A percentile compares a stretch with the other conserved stretches of the same genome.
These are phyloP conservation scores for Carabus problematicus DNA, from an alignment of 2,888 invertebrate species.

Conservation along the genomic window DNA sequence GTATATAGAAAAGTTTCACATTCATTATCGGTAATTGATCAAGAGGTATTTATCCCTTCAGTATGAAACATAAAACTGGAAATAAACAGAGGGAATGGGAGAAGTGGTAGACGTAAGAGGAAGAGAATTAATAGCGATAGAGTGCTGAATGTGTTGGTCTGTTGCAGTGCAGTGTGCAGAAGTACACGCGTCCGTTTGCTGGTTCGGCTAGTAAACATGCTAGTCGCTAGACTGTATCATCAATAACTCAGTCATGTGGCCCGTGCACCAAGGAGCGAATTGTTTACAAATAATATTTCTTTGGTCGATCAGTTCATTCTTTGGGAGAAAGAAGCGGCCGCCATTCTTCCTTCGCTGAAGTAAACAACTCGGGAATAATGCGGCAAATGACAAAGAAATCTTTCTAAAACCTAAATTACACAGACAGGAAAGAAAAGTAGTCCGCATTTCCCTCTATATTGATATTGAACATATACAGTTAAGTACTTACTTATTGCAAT, in stretches of 20 bases:
- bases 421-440: constrained; percentile 3
- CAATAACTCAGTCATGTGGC: constrained; percentile 31
- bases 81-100: too few species aligned
- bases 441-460: too few species aligned
- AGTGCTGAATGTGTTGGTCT: neutral
- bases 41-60: too few species aligned
- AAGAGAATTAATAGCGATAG: constrained; percentile 1
- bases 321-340: neutral
- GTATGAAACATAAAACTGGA: too few species aligned
- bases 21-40: too few species aligned
- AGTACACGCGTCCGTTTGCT: too few species aligned
- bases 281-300: constrained; percentile 42
- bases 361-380: constrained; percentile 36
- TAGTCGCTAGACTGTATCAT: constrained; percentile 25
- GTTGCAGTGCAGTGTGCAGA: neutral
- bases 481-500: too few species aligned
- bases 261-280: constrained; percentile 31
- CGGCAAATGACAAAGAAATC: constrained; percentile 36
- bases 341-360: neutral
- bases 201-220: too few species aligned
- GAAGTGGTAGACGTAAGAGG: neutral
- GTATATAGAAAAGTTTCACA: too few species aligned
- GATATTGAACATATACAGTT: too few species aligned
- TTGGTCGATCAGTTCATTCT: constrained; percentile 16
- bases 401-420: constrained; percentile 36